Evolutionary conservation across 2,888 invertebrate genomes (phyloP), one percentile per base, ranked within the genome.

Genomic region (Cantharis nigra): DNA sequence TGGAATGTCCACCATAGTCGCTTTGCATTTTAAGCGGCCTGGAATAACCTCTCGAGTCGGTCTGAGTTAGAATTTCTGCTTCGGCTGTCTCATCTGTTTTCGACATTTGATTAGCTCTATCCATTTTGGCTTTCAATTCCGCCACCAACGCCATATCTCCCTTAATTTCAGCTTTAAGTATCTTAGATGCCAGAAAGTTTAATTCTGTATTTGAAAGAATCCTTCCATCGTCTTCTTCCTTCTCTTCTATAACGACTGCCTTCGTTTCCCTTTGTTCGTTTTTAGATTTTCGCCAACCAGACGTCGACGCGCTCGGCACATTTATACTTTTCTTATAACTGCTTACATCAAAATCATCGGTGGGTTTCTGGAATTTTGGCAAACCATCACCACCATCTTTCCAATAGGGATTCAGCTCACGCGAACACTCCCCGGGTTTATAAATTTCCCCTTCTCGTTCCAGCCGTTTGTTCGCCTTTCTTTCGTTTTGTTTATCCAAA

Each of bases 331-430:
- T 11, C 49, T 75, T 67, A 81, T 88, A 89, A 80, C 3, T 87
- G 71, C 84, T 85, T n/a, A 49, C 49, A 7, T n/a, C 49, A 49
- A 49, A 49, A 77, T 91, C 90, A 62, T 89, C 88, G 18, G 84
- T 80, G 49, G 92, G 92, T 89, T 82, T 87, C 84, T 82, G 88
- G 87, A 84, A 86, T 86, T 80, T 89, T 0, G 98, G 98, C 77
- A 98, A 86, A 2, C 98, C 98, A 72, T 91, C 92, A 0, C 98
- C 98, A 67, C 96, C 97, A 87, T 94, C 91, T 90, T 94, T 97
- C 97, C 97, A 98, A 85, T 96, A 95, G 0, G 97, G 97, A 90
- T 98, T 98, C 73, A 98, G 89, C 89, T 98, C 98, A 84, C 93
- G 90, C 1, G 88, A 88, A 86, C 94, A 94, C 79, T 93, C 93